Conservation (phyloP, 2,888 invertebrate species). For the Caenorhabditis zanzibari region DNA sequence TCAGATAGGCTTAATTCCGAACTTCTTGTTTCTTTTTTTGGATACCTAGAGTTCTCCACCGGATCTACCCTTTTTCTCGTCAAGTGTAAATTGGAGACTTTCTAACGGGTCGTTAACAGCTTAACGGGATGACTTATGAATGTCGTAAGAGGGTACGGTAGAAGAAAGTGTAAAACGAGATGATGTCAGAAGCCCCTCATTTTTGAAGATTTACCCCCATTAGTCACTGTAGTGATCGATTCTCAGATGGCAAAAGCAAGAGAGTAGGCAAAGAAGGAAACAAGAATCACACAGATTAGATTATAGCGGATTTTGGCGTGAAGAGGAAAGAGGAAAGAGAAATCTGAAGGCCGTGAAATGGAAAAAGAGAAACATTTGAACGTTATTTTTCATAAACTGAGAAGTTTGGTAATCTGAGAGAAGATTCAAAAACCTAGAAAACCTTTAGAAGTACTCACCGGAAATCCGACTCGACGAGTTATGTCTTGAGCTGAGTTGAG, state of each 20-base stretch:
- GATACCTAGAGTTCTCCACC: slow-evolving; percentile 38
- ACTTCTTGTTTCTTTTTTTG: slow-evolving; percentile 23
- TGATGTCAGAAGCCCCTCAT: slow-evolving; percentile 60
- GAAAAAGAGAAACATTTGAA: slow-evolving; percentile 57
- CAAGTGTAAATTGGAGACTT: slow-evolving; percentile 57
- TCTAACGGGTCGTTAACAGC: slow-evolving; percentile 57
- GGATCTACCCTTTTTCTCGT: slow-evolving; percentile 14
- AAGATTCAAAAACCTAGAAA: not conserved
- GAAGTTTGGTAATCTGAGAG: not conserved
- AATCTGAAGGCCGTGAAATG: slow-evolving; percentile 55
- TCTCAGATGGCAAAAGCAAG: slow-evolving; percentile 50
- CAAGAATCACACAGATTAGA: slow-evolving; percentile 60
- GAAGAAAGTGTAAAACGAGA: slow-evolving; percentile 61
- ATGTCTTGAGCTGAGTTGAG: slow-evolving; percentile 82
- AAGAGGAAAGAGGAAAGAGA: slow-evolving; percentile 43
- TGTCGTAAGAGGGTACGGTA: slow-evolving; percentile 43
- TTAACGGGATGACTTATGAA: slow-evolving; percentile 56
- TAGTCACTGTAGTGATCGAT: slow-evolving; percentile 58
- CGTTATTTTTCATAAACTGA: slow-evolving; percentile 49
- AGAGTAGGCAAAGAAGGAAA: slow-evolving; percentile 46
- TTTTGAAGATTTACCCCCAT: slow-evolving; percentile 56
- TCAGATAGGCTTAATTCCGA: slow-evolving; percentile 52
- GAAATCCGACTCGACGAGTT: slow-evolving; percentile 82
- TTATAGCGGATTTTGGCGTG: slow-evolving; percentile 60
- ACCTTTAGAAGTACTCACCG: slow-evolving; percentile 72